Percentiles rank a stretch among this genome's conserved stretches.
Conservation (phyloP, 2,797 vertebrate species). For the Spinibarbus caldwelli region DNA sequence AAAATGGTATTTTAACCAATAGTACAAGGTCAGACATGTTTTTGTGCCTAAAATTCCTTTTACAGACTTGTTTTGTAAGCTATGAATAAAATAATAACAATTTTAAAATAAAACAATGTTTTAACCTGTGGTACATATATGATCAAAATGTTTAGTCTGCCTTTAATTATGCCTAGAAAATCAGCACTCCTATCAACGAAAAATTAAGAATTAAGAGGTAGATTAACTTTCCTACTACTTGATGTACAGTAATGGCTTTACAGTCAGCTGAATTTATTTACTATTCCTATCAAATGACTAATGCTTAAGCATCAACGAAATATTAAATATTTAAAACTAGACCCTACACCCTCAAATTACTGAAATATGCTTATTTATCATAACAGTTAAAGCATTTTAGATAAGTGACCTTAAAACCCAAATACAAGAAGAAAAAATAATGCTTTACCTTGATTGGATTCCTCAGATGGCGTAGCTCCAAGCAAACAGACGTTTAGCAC, state of each 20-base stretch:
- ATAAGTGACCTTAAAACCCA: constrained; percentile 12
- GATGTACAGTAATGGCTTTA: not conserved
- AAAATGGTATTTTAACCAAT: not conserved
- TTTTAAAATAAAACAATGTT: not conserved
- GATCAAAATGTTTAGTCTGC: not conserved
- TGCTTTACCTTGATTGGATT: constrained; percentile 71
- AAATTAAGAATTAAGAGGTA: not conserved
- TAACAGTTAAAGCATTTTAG: not conserved
- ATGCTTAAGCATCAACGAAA: not conserved
- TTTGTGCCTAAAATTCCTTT: not conserved
- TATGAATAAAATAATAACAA: not conserved
- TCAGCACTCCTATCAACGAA: not conserved
- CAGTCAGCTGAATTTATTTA: not conserved
- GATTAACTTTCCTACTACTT: not conserved
- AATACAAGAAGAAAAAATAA: constrained; percentile 15
- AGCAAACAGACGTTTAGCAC: constrained; percentile 58
- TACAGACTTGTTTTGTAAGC: not conserved
- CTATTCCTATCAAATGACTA: not conserved
- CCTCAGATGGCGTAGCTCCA: constrained; percentile 53
- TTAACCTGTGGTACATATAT: not conserved
- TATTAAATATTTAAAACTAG: not conserved
- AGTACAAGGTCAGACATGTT: not conserved
- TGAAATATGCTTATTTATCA: constrained; percentile 33
- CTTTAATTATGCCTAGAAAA: not conserved
- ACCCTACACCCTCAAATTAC: constrained; percentile 4